These are phyloP conservation scores for Macrochelys suwanniensis DNA, from an alignment of 2,797 vertebrate genomes.

Conservation along the genomic window DNA sequence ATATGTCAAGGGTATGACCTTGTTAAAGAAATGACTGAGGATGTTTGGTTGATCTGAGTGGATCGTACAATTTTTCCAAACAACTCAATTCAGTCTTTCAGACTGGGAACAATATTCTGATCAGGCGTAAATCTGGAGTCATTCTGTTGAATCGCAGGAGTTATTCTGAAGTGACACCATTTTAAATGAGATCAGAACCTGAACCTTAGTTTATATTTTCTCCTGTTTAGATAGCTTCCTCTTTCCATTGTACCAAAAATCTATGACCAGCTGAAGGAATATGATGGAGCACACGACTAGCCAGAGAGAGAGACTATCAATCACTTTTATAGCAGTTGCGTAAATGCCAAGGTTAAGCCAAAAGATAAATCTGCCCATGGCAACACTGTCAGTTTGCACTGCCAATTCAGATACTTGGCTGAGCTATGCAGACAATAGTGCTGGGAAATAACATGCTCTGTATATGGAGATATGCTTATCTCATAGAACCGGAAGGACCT, in stretches of 20 bases:
- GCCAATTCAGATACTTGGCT: neutral
- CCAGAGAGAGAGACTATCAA: neutral
- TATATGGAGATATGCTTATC: too few relatives aligned
- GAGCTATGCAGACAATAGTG: neutral
- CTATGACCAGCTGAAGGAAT: neutral
- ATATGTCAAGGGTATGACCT: neutral
- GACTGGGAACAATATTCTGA: neutral
- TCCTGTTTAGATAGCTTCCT: neutral
- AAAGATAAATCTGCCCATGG: neutral
- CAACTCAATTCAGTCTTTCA: neutral
- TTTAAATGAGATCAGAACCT: slow-evolving; percentile 36
- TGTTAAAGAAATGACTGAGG: neutral
- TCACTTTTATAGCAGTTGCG: neutral
- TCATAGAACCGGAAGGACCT: too few relatives aligned
- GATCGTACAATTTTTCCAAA: neutral
- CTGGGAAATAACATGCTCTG: neutral
- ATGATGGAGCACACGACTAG: neutral
- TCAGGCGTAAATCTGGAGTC: neutral
- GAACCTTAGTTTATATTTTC: neutral
- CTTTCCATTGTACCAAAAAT: neutral
- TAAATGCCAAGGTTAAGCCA: neutral
- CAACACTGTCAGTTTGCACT: neutral
- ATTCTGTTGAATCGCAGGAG: neutral
- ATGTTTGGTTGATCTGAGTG: neutral
- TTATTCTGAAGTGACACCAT: neutral